Evolutionary conservation across 2,888 invertebrate genomes (phyloP).

Genomic region (Calephelis perditalis): DNA sequence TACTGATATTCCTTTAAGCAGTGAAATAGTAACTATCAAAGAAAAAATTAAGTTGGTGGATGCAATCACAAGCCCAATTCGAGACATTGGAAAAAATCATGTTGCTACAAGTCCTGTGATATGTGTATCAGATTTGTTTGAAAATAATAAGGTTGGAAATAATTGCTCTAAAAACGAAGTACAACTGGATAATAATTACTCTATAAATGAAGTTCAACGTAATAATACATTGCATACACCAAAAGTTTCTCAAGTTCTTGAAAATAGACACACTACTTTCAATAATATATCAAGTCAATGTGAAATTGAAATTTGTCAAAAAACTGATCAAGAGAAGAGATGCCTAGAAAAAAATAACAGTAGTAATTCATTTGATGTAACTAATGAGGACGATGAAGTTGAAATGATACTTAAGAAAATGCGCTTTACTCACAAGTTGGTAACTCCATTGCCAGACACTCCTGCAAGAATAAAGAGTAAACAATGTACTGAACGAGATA

Average conservation of each 20-base stretch:
- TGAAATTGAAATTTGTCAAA: constrained; percentile 29
- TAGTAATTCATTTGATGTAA: constrained; percentile 34
- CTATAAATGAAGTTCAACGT: background rate
- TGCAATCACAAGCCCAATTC: constrained; percentile 5
- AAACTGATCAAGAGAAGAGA: constrained; percentile 36
- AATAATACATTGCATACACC: constrained; percentile 5
- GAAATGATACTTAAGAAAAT: constrained; percentile 51
- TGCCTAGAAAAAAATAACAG: constrained; percentile 47
- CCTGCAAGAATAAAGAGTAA: constrained; percentile 35
- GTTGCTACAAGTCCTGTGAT: constrained; percentile 33
- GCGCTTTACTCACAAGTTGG: constrained; percentile 39
- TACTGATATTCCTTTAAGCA: constrained; percentile 36
- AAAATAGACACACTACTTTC: constrained; percentile 17
- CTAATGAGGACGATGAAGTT: constrained; percentile 46
- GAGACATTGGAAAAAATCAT: constrained; percentile 5
- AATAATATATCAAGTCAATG: constrained; percentile 23
- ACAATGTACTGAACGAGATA: constrained; percentile 16
- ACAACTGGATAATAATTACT: background rate
- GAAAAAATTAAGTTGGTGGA: constrained; percentile 28
- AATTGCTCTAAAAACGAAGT: background rate
- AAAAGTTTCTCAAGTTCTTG: constrained; percentile 1
- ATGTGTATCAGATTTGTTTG: background rate
- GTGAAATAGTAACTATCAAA: constrained; percentile 33
- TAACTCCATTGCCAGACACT: constrained; percentile 54
- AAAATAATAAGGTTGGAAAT: background rate